A percentile compares a stretch with the other conserved stretches of the same genome.
Evolutionary conservation across 2,113 vertebrate species (phyloP).

Genomic region (Paracyprichromis sp.): DNA sequence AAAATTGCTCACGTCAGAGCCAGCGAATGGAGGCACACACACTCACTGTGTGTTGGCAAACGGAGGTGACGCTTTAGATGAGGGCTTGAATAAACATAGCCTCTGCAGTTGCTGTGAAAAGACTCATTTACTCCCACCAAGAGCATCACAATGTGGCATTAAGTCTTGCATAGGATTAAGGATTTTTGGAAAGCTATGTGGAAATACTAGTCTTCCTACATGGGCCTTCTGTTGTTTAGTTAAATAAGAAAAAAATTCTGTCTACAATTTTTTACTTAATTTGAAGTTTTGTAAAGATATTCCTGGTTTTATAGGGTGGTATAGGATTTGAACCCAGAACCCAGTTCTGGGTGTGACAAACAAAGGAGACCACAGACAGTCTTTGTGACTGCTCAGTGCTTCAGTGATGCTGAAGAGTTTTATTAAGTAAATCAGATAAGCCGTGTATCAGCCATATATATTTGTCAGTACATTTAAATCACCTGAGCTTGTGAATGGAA

Average conservation of each 20-base stretch:
- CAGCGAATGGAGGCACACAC: neutral
- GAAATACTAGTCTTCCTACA: neutral
- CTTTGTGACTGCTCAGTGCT: neutral
- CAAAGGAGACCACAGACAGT: neutral
- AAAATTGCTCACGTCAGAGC: constrained; percentile 42
- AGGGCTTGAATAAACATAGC: constrained; percentile 39
- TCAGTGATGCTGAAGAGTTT: neutral
- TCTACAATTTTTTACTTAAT: neutral
- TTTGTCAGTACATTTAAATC: neutral
- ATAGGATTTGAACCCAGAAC: neutral
- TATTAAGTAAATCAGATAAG: neutral
- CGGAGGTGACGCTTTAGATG: constrained; percentile 26
- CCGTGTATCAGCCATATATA: neutral
- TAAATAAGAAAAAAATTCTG: fast-evolving
- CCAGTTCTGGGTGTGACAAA: neutral
- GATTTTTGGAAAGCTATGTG: neutral
- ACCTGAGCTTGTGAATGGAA: neutral
- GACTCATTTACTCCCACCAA: constrained; percentile 35
- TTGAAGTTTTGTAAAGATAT: neutral
- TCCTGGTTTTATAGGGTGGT: neutral
- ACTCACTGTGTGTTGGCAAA: constrained; percentile 35
- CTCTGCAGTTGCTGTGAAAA: constrained; percentile 30
- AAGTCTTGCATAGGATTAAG: neutral
- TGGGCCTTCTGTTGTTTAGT: neutral
- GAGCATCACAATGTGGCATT: constrained; percentile 9